Base-by-base conservation (phyloP, 2,797 vertebrate genomes). In the Oceanodroma leucorhoa region DNA sequence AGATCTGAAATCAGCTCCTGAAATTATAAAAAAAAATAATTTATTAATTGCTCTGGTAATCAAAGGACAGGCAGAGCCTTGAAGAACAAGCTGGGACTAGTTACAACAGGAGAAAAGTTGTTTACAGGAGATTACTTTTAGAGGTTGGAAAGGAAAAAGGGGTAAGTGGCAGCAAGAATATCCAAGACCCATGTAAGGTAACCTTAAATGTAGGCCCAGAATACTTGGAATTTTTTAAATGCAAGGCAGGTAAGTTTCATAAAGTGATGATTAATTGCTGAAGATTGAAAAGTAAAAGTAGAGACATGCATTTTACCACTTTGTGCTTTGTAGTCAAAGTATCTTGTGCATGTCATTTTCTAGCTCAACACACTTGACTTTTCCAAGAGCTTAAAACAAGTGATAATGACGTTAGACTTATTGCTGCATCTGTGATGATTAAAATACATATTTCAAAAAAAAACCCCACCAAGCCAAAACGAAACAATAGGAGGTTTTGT, bases 381-480 rank as follows among this genome's bases (percentile, higher is more conserved):
- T 87, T 87, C 61, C 61, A 90, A 90, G 15, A 90, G 58, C 32
- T 88, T 91, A 80, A 90, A 96, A 41, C 18, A 82, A 94, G 45
- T n/a, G 30, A 46, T 45, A 80, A 76, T 21, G 5, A 93, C 6
- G 14, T 88, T 62, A 88, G 21, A 76, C 16, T 81, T 87, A 85
- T 1, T 45, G 55, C 18, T 7, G 2, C 6, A 65, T 19, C 7
- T 9, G 10, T 46, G 18, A 36, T n/a, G 2, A 65, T 16, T 46
- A 34, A 66, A 79, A 43, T 21, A 66, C 5, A 10, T 26, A 55
- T 45, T 46, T 45, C 15, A 51, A 50, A 85, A 21, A n/a, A 54
- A 32, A 29, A 20, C 32, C 53, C 41, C 6, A 43, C 7, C 24
- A 60, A 46, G 10, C 9, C n/a, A 66, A 71, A 81, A 21, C 9